Evolutionary conservation across 2,113 vertebrate genomes (phyloP), one percentile per base, ranked within the genome.

Genomic region (Channa argus): DNA sequence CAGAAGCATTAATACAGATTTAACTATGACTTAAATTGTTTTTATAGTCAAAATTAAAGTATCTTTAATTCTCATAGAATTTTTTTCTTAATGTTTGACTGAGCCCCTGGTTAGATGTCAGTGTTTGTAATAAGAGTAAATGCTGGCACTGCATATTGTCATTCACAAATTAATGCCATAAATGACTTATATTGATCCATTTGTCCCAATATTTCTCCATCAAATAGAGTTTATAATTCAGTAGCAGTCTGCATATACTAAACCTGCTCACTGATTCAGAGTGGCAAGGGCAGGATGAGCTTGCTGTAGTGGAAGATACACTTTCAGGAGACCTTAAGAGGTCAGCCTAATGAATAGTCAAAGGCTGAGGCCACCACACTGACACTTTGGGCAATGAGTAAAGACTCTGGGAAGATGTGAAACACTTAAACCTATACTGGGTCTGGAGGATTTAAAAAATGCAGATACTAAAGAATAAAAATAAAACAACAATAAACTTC

Each of bases 281-380:
- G 58, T 50, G 71, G 8, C 7, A 37, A 66, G 44, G 7, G 37
- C 50, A 49, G 51, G 79, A 45, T 10, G 41, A 62, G 59, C 54
- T 69, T 43, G 52, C 55, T 55, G 15, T 52, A 44, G 53, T 58
- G 45, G 74, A 74, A 65, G 36, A 74, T 45, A 46, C 61, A 60
- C 38, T 75, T 56, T 74, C 33, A 53, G 47, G 34, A 7, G n/a
- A 60, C 47, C 53, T 24, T 8, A 43, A 47, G 13, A 45, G 63
- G 76, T 70, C 71, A 74, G 53, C 12, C 33, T 63, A 72, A 71
- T 71, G 69, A 77, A 74, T 47, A 80, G 51, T 79, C 71, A 81
- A 72, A 68, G 53, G 44, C 53, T 46, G 53, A 47, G 24, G 51
- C 45, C 34, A 59, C 65, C 47, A 65, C 12, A 53, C 4, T 74